Conservation (phyloP, 92 coral and sea anemone genomes). For the Palythoa heliodiscus region DNA sequence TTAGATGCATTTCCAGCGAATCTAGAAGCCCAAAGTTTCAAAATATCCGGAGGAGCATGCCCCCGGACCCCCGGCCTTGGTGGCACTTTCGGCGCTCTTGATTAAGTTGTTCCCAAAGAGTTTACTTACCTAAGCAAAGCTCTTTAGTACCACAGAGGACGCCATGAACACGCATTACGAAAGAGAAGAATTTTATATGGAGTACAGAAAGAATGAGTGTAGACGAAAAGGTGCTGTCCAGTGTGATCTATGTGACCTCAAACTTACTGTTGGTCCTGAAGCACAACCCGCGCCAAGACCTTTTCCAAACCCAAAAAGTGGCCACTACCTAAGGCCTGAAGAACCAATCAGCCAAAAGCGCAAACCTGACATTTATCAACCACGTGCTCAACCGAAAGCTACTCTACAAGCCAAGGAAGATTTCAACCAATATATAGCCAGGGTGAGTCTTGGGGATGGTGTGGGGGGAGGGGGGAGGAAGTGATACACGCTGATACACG, state of each 20-base stretch:
- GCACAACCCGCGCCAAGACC: slow-evolving; percentile 11
- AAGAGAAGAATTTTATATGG: neutral
- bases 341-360: slow-evolving; percentile 11
- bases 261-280: slow-evolving; percentile 6
- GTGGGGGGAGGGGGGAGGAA: too few relatives aligned
- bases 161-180: too few relatives aligned
- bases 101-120: too few relatives aligned
- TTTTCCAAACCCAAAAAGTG: neutral
- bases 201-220: neutral
- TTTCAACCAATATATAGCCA: slow-evolving; percentile 16
- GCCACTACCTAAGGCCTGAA: slow-evolving; percentile 4
- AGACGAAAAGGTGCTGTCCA: neutral
- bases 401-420: slow-evolving; percentile 11
- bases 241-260: slow-evolving; percentile 6
- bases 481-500: too few relatives aligned
- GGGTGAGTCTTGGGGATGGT: too few relatives aligned
- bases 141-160: too few relatives aligned
- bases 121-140: too few relatives aligned
- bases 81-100: too few relatives aligned
- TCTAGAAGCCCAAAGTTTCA: too few relatives aligned
- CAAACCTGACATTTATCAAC: slow-evolving; percentile 16
- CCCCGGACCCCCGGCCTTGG: too few relatives aligned
- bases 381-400: slow-evolving; percentile 27
- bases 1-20: too few relatives aligned
- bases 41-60: too few relatives aligned